Evolutionary conservation across 2,113 vertebrate genomes (phyloP).

Genomic region (Xyrauchen texanus): DNA sequence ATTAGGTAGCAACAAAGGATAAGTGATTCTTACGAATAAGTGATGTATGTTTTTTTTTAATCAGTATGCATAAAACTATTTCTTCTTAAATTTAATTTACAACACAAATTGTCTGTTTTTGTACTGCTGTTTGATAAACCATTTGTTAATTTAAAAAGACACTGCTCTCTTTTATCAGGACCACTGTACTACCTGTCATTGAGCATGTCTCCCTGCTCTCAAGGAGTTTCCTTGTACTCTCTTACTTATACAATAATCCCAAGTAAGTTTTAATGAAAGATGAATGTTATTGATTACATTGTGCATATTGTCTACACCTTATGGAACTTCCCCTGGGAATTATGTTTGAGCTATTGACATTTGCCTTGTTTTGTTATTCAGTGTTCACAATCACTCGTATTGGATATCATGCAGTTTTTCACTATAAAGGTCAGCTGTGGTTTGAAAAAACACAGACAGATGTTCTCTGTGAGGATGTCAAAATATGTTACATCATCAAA

Average conservation of each 20-base stretch:
- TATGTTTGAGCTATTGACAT: neutral
- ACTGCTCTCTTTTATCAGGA: slow-evolving; percentile 8
- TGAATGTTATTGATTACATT: neutral
- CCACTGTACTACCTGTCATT: slow-evolving; percentile 1
- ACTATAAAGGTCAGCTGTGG: slow-evolving; percentile 16
- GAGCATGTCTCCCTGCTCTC: slow-evolving; percentile 14
- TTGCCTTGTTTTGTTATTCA: neutral
- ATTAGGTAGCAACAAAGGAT: too few species aligned
- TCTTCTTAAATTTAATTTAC: too few species aligned
- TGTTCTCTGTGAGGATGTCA: neutral
- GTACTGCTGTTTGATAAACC: too few species aligned
- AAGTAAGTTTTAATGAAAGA: slow-evolving; percentile 28
- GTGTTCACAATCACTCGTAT: neutral
- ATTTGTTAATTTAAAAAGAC: too few species aligned
- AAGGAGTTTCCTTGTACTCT: neutral
- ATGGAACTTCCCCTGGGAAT: too few species aligned
- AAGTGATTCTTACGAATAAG: too few species aligned
- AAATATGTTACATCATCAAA: slow-evolving; percentile 42
- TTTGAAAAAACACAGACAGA: neutral
- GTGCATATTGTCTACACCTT: neutral
- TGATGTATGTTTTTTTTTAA: too few species aligned
- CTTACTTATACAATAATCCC: slow-evolving; percentile 7
- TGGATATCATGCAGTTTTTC: neutral
- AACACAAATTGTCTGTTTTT: too few species aligned
- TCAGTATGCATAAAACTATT: too few species aligned